Conservation (phyloP, 2,113 vertebrate species). For the Chlorodrepanis virens region DNA sequence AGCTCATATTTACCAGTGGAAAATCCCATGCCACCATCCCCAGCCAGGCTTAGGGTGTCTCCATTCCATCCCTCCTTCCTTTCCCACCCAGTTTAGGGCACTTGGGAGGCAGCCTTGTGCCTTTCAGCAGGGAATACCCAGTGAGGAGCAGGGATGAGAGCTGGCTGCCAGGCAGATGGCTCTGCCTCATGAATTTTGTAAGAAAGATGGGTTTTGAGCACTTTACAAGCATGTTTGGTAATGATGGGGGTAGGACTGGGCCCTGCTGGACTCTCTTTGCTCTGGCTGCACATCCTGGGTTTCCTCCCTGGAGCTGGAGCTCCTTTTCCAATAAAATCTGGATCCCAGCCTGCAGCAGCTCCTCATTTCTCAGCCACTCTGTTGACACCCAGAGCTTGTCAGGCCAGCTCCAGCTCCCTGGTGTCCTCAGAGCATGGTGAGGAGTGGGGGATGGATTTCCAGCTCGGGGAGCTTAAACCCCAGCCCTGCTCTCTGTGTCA, state of each 20-base stretch:
- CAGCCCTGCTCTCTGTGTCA: background rate
- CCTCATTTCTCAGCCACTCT: background rate
- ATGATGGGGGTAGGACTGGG: background rate
- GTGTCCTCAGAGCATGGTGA: background rate
- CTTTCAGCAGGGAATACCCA: background rate
- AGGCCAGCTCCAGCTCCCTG: background rate
- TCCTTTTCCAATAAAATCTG: background rate
- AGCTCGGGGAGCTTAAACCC: background rate
- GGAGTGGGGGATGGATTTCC: background rate
- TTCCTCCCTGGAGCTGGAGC: background rate
- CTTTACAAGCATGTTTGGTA: background rate
- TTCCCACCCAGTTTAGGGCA: background rate
- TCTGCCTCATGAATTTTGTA: slow-evolving; percentile 1
- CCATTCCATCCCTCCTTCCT: background rate
- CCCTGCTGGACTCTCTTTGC: background rate
- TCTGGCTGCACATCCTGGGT: background rate
- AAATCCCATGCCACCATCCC: background rate
- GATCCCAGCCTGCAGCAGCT: background rate
- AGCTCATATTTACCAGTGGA: rapidly evolving
- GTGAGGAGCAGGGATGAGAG: background rate
- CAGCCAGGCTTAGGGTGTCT: background rate
- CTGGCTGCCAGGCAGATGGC: slow-evolving; percentile 8
- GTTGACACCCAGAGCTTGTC: background rate
- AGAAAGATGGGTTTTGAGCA: background rate
- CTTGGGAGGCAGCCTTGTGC: background rate